Evolutionary conservation across 2,113 vertebrate genomes (phyloP), one percentile per base, ranked within the genome.

Genomic region (Trogon surrucura): DNA sequence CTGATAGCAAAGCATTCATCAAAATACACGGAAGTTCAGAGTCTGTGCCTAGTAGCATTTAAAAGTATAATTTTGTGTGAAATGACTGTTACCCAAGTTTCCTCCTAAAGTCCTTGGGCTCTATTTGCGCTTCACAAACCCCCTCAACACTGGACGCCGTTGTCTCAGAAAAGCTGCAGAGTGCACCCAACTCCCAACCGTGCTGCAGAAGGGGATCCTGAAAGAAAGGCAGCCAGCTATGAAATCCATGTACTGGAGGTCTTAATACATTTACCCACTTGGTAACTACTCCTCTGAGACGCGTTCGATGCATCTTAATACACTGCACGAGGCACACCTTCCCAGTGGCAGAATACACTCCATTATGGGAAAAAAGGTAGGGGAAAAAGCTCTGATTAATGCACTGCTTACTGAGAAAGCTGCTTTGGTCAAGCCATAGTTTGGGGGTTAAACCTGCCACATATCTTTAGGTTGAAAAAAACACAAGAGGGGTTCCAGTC

Each of bases 111-210:
- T n/a, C 79, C 60, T 64, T 65, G 44, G 78, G 87, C 32, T 18
- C 14, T 21, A 10, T 12, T 51, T 38, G 32, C 56, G 32, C 53
- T 80, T 51, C 21, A 18, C 36, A 69, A 47, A 20, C 8, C 44
- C 18, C 47, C 29, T 53, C 5, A 2, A 2, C 18, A 2, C 1
- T 3, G 15, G 65, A 45, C 38, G 13, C 5, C 32, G 17, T 16
- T 11, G 30, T 26, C 45, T 26, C 58, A 16, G 75, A 19, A 80
- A 83, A 86, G 51, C 34, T 34, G 34, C 16, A 22, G 25, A 41
- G 23, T 0, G 5, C 17, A 23, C 16, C 25, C 11, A 56, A 6
- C 25, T 65, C 27, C 22, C 11, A n/a, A 9, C 8, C 1, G 0
- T 3, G 38, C 26, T 47, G 34, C 66, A 50, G 34, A 20, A 78